Evolutionary conservation across 30 jellyfish, hydroid and myxozoan species (phyloP).

Genomic region (Aurelia coerulea): DNA sequence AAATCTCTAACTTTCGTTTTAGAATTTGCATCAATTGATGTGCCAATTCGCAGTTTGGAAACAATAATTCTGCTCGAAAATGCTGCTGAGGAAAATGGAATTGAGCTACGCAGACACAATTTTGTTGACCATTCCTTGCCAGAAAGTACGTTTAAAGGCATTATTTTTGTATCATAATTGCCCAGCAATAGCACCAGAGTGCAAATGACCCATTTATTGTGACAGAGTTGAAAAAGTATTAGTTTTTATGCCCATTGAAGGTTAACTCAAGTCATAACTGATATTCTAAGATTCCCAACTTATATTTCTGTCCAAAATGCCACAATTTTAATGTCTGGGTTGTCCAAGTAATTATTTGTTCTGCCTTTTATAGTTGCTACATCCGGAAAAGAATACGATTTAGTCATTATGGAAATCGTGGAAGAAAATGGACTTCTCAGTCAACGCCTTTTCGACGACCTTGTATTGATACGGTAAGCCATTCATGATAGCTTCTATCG

Average conservation of each 20-base stretch:
- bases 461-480: slow-evolving; percentile 47
- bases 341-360: no score
- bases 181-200: no score
- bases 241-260: no score
- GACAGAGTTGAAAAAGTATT: no score
- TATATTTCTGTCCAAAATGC: no score
- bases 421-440: slow-evolving; percentile 63
- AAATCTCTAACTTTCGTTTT: not conserved
- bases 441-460: slow-evolving; percentile 48
- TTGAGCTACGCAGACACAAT: not conserved
- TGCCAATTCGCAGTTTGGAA: not conserved
- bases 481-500: not conserved
- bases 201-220: no score
- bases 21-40: slow-evolving; percentile 19
- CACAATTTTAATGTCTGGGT: no score
- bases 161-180: no score
- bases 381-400: slow-evolving; percentile 40
- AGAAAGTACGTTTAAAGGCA: slow-evolving; percentile 14
- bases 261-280: no score
- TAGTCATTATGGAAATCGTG: slow-evolving; percentile 40
- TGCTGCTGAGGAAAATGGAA: slow-evolving; percentile 31
- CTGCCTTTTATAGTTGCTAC: slow-evolving; percentile 16
- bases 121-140: slow-evolving; percentile 21
- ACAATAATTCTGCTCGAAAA: not conserved
- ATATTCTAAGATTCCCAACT: no score